phyloP scores from a whole-genome alignment of 2,113 vertebrate genomes.

The Ceyx margarethae region DNA sequence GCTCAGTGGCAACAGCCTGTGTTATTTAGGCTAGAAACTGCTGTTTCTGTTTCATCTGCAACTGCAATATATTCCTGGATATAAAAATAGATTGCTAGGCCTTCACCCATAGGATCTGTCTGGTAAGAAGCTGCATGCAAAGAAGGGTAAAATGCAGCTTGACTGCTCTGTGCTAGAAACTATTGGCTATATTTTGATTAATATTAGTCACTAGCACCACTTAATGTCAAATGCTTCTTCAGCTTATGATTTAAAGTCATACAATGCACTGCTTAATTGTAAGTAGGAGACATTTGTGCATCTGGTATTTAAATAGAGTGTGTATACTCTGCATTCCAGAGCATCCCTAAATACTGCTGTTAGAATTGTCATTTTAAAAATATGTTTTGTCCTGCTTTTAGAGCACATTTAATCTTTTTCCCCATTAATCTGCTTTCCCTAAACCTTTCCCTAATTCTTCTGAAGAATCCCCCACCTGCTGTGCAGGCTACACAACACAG shows the following conservation, averaged over 20 bases:
- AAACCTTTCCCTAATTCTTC: constrained; percentile 80
- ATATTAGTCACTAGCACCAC: constrained; percentile 52
- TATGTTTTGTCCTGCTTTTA: constrained; percentile 75
- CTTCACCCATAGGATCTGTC: not conserved
- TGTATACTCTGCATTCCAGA: constrained; percentile 57
- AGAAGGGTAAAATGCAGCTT: not conserved
- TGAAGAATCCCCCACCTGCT: constrained; percentile 77
- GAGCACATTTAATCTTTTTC: constrained; percentile 77
- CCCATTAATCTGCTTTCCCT: constrained; percentile 79
- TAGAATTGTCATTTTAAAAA: constrained; percentile 74
- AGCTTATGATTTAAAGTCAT: constrained; percentile 35
- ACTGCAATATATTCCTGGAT: not conserved
- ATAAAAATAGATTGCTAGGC: not conserved
- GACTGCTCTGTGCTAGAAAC: not conserved
- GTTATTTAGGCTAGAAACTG: not conserved
- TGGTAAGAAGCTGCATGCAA: not conserved
- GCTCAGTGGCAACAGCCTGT: not conserved
- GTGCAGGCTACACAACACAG: constrained; percentile 69
- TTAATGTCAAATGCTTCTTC: constrained; percentile 59
- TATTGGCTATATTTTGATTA: constrained; percentile 49
- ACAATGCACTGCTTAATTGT: constrained; percentile 17
- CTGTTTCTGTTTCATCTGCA: not conserved
- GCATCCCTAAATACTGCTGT: constrained; percentile 56
- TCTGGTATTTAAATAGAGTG: constrained; percentile 49
- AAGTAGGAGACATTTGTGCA: constrained; percentile 40